phyloP scores from a whole-genome alignment of 2,113 vertebrate species.

The Cercopithecus mona region DNA sequence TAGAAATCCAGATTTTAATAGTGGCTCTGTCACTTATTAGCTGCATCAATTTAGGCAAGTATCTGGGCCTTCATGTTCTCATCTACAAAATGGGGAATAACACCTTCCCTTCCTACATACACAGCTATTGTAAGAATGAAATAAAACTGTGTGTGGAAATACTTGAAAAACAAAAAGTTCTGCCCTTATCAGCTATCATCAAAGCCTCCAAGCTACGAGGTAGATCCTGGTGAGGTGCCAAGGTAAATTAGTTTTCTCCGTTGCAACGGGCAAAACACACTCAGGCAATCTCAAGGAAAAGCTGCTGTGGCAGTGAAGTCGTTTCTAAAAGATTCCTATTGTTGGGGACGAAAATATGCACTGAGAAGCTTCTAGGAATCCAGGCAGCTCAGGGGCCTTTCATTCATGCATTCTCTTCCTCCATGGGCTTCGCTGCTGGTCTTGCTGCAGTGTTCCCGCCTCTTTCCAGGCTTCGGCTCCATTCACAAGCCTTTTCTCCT shows the following conservation, averaged over 20 bases:
- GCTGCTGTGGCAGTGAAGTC: not conserved
- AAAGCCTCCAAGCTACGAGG: not conserved
- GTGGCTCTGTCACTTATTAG: not conserved
- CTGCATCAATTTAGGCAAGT: not conserved
- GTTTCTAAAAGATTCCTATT: not conserved
- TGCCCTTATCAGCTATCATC: not conserved
- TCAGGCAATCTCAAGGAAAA: not conserved
- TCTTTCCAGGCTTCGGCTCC: not conserved
- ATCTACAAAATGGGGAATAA: not conserved
- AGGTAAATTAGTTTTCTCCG: not conserved
- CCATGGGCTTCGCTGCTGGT: fast-evolving
- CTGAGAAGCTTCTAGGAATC: not conserved
- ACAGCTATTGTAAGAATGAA: not conserved
- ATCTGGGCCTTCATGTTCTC: not conserved
- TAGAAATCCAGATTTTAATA: not conserved
- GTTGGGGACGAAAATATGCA: not conserved
- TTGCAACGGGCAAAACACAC: not conserved
- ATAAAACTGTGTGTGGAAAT: not conserved
- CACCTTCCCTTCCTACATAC: not conserved
- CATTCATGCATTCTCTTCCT: not conserved
- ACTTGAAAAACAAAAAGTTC: not conserved
- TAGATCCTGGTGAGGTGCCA: not conserved
- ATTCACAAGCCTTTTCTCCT: not conserved
- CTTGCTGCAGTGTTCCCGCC: not conserved
- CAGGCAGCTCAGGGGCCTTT: not conserved